These are phyloP conservation scores for Zaprionus gabonicus DNA, from an alignment of 1,140 invertebrate genomes.

Conservation along the genomic window DNA sequence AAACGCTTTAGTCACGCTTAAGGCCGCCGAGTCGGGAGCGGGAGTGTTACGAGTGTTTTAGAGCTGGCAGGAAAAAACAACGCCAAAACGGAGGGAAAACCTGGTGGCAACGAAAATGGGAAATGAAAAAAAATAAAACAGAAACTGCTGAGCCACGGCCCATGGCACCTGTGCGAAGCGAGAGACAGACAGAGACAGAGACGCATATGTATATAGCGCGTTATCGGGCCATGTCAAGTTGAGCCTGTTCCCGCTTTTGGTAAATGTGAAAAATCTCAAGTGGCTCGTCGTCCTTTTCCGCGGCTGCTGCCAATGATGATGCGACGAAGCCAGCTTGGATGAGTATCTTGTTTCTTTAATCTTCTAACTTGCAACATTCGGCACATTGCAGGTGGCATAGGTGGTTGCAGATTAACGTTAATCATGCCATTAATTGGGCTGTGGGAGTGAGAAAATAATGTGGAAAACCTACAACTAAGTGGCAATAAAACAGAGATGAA, in stretches of 20 bases:
- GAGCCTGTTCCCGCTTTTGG: constrained; percentile 15
- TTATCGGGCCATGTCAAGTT: constrained; percentile 34
- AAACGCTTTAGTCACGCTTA: constrained; percentile 76
- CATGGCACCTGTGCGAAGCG: constrained; percentile 52
- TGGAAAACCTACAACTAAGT: constrained; percentile 4
- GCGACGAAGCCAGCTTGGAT: not conserved
- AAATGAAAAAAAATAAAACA: constrained; percentile 34
- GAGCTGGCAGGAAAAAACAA: constrained; percentile 26
- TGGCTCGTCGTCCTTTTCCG: constrained; percentile 43
- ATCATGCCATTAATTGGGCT: constrained; percentile 73
- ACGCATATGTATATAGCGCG: constrained; percentile 1
- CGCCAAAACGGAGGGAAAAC: constrained; percentile 1
- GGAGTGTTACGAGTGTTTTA: constrained; percentile 10
- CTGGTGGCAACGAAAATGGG: constrained; percentile 1
- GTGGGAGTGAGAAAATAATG: constrained; percentile 18
- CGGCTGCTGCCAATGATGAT: constrained; percentile 6
- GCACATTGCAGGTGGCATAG: constrained; percentile 4
- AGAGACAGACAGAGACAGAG: not conserved
- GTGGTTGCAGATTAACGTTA: constrained; percentile 64
- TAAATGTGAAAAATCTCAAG: constrained; percentile 56
- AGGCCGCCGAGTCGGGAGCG: constrained; percentile 32
- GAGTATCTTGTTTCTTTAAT: constrained; percentile 5
- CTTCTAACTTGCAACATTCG: constrained; percentile 2
- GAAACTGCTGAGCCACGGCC: constrained; percentile 70
- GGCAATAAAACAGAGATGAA: not conserved